Evolutionary conservation across 2,113 vertebrate genomes (phyloP).

Genomic region (Chinchilla lanigera): DNA sequence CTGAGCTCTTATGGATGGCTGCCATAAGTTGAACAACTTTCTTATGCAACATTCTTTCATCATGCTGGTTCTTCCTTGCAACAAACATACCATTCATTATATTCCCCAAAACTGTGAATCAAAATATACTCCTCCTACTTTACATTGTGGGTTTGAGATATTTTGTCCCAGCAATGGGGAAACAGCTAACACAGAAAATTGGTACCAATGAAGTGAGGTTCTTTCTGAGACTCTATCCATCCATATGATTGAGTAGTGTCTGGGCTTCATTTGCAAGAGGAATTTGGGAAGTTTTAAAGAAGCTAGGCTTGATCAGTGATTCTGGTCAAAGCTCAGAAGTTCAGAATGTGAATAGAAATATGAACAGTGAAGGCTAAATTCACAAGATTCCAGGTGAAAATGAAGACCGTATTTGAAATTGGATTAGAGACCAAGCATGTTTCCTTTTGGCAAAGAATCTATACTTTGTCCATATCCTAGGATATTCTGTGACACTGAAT

Average conservation of each 20-base stretch:
- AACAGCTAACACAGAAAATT: not conserved
- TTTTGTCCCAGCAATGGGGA: not conserved
- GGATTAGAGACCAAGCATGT: not conserved
- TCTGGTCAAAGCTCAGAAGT: not conserved
- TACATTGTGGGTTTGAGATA: not conserved
- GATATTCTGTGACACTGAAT: not conserved
- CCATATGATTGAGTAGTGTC: not conserved
- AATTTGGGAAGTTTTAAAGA: not conserved
- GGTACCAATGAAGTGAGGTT: not conserved
- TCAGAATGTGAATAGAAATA: not conserved
- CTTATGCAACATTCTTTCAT: not conserved
- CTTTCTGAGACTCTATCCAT: not conserved
- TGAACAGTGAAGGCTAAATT: not conserved
- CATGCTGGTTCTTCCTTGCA: not conserved
- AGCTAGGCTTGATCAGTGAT: not conserved
- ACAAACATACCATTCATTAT: not conserved
- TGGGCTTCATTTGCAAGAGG: not conserved
- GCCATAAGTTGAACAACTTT: not conserved
- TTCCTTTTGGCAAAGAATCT: not conserved
- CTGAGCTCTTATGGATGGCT: too few species aligned
- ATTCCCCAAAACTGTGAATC: not conserved
- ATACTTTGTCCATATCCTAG: not conserved
- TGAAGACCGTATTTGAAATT: not conserved
- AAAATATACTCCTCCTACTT: not conserved
- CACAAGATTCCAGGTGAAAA: not conserved